Conservation (phyloP, 2,888 invertebrate species). For the Osmoderma eremita region DNA sequence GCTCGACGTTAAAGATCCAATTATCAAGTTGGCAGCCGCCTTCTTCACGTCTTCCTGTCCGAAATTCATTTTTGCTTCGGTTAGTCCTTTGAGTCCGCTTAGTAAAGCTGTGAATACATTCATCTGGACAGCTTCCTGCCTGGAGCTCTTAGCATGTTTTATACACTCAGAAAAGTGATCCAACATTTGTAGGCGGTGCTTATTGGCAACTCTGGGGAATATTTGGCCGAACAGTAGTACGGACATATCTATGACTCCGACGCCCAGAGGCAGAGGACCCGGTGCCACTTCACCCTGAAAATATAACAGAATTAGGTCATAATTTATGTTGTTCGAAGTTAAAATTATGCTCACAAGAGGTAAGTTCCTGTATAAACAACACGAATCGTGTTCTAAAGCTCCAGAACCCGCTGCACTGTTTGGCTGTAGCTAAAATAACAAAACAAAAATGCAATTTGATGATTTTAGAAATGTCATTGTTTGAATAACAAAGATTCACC, state of each 20-base stretch:
- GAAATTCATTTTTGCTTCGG: slow-evolving; percentile 85
- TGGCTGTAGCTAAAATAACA: slow-evolving; percentile 79
- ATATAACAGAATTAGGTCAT: slow-evolving; percentile 13
- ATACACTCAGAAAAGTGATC: slow-evolving; percentile 97
- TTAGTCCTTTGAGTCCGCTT: slow-evolving; percentile 86
- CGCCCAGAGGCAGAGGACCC: slow-evolving; percentile 90
- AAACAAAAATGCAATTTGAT: not conserved
- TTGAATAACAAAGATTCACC: not conserved
- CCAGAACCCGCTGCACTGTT: slow-evolving; percentile 96
- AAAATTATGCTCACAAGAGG: slow-evolving; percentile 62
- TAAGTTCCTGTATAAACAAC: slow-evolving; percentile 84
- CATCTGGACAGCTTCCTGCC: slow-evolving; percentile 95
- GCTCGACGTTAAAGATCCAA: slow-evolving; percentile 78
- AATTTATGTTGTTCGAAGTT: slow-evolving; percentile 6
- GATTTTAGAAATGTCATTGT: not conserved
- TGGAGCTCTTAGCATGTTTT: slow-evolving; percentile 88
- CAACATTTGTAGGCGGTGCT: slow-evolving; percentile 96
- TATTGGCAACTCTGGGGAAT: slow-evolving; percentile 93
- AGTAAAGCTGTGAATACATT: slow-evolving; percentile 95
- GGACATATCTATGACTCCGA: slow-evolving; percentile 95
- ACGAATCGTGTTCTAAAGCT: slow-evolving; percentile 95
- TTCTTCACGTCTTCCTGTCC: slow-evolving; percentile 92
- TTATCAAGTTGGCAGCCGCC: slow-evolving; percentile 81
- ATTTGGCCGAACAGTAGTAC: slow-evolving; percentile 92
- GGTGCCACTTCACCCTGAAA: slow-evolving; percentile 71